Percentiles rank a stretch among this genome's conserved stretches.
These are phyloP conservation scores for Zaprionus nigranus DNA, from an alignment of 1,140 invertebrate species.

Conservation along the genomic window DNA sequence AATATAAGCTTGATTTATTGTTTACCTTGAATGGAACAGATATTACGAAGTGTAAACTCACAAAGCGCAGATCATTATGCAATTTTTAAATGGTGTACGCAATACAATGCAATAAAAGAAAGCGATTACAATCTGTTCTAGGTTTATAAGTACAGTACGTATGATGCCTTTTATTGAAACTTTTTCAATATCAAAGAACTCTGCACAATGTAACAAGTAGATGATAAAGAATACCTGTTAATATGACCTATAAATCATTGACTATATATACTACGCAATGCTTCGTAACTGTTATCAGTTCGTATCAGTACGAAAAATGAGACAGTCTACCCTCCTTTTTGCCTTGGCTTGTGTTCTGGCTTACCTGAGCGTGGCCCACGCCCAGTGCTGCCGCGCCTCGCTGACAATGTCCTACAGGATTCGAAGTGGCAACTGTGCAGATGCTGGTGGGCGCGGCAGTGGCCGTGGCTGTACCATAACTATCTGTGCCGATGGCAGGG, in stretches of 20 bases:
- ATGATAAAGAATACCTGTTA: no score
- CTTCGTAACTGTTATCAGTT: not conserved
- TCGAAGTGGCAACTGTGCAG: not conserved
- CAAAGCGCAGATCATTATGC: no score
- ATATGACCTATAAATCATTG: not conserved
- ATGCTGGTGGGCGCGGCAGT: slow-evolving; percentile 2
- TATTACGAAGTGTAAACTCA: no score
- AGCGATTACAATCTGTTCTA: no score
- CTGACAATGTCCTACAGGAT: slow-evolving; percentile 1
- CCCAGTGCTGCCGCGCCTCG: slow-evolving; percentile 9
- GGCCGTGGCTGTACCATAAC: not conserved
- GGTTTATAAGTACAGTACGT: no score
- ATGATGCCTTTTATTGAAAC: no score
- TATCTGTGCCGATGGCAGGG: slow-evolving; percentile 23
- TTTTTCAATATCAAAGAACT: no score
- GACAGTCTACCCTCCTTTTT: not conserved
- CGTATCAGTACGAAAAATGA: not conserved
- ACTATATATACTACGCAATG: not conserved
- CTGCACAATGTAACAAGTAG: no score
- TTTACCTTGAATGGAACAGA: no score
- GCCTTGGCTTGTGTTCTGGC: not conserved
- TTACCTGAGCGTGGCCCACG: slow-evolving; percentile 1
- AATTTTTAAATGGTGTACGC: no score
- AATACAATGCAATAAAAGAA: no score
- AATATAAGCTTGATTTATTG: no score